Conservation (phyloP, 2,797 vertebrate genomes). For the Peromyscus nudipes region DNA sequence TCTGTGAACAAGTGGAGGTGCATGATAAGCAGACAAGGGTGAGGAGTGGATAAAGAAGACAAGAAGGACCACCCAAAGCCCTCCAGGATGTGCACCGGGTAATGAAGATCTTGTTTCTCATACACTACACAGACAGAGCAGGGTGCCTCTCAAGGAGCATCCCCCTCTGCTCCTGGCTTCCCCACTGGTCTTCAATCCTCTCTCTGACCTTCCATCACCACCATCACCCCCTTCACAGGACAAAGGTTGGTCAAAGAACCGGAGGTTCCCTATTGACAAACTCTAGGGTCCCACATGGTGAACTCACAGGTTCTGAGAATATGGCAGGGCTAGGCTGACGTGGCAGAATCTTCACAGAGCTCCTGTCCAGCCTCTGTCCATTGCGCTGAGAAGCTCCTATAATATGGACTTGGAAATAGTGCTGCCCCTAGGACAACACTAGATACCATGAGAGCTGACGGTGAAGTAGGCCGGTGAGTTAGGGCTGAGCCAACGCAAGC, state of each 20-base stretch:
- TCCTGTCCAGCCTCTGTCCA: not conserved
- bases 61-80: not conserved
- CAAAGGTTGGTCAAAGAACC: not conserved
- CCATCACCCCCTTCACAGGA: not conserved
- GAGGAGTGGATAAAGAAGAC: not conserved
- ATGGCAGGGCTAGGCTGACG: not conserved
- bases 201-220: not conserved
- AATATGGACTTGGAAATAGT: not conserved
- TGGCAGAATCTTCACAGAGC: not conserved
- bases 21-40: not conserved
- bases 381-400: not conserved
- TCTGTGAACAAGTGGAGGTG: not conserved
- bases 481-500: not conserved
- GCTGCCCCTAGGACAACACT: not conserved
- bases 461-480: not conserved
- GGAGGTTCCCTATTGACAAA: not conserved
- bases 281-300: not conserved
- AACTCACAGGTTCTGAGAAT: not conserved
- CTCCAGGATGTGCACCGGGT: not conserved
- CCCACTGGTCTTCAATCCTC: not conserved
- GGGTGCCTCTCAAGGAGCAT: not conserved
- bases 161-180: not conserved
- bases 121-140: not conserved
- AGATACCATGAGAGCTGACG: not conserved
- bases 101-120: not conserved